A percentile compares a stretch with the other conserved stretches of the same genome.
Evolutionary conservation across 2,113 vertebrate genomes (phyloP).

Genomic region (Girardinichthys multiradiatus): DNA sequence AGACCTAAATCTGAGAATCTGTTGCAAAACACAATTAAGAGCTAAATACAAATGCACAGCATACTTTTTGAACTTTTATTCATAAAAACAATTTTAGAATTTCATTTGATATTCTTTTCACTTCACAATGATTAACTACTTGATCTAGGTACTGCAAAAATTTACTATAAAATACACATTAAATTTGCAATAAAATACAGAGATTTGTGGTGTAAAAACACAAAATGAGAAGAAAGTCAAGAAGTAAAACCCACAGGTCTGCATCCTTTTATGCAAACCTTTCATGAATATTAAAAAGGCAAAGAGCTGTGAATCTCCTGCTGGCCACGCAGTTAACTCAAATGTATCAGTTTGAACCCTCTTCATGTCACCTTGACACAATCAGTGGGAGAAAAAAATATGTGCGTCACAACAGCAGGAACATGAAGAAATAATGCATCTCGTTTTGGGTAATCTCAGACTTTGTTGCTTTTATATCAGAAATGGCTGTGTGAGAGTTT

Average conservation of each 20-base stretch:
- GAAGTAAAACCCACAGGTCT: too few relatives aligned
- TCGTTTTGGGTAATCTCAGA: constrained; percentile 15
- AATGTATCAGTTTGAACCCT: not conserved
- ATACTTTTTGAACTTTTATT: too few relatives aligned
- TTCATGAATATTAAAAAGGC: too few relatives aligned
- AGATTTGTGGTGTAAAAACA: too few relatives aligned
- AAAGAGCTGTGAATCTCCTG: not conserved
- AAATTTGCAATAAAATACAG: too few relatives aligned
- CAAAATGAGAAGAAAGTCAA: too few relatives aligned
- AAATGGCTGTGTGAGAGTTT: constrained; percentile 18
- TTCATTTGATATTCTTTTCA: not conserved
- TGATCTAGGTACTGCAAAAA: not conserved
- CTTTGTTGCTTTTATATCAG: constrained; percentile 30
- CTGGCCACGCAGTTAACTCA: not conserved
- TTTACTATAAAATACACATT: too few relatives aligned
- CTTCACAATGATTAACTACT: not conserved
- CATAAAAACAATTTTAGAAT: too few relatives aligned
- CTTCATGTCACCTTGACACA: constrained; percentile 48
- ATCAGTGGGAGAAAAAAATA: not conserved
- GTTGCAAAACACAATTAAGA: too few relatives aligned
- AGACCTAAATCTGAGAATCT: too few relatives aligned
- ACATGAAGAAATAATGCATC: constrained; percentile 7
- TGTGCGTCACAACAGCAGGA: constrained; percentile 28
- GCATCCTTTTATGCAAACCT: too few relatives aligned
- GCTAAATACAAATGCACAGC: too few relatives aligned